Evolutionary conservation across 2,113 vertebrate genomes (phyloP).

Genomic region (Nycticorax nycticorax): DNA sequence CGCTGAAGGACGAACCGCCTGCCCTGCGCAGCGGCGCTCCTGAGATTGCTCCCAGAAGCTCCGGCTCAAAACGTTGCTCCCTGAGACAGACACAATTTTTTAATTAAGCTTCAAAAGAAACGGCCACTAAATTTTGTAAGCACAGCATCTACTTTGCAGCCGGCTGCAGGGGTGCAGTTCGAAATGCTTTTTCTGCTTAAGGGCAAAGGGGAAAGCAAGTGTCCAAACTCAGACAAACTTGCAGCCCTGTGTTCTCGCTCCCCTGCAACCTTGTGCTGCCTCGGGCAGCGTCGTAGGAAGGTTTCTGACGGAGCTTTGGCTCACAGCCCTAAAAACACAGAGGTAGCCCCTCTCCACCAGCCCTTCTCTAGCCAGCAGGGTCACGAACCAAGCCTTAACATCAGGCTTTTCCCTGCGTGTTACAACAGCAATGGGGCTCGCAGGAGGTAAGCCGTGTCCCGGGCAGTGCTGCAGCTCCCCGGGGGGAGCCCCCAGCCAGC

Average conservation of each 20-base stretch:
- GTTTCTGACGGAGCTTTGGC: too few relatives aligned
- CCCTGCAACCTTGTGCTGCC: background rate
- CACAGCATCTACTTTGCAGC: rapidly evolving
- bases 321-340: rapidly evolving
- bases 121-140: too few relatives aligned
- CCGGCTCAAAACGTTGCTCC: too few relatives aligned
- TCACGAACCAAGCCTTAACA: rapidly evolving
- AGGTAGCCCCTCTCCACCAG: background rate
- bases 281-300: too few relatives aligned
- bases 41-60: rapidly evolving
- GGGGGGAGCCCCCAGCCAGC: background rate
- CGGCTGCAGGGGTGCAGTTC: too few relatives aligned
- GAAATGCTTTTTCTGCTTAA: too few relatives aligned
- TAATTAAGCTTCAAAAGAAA: too few relatives aligned
- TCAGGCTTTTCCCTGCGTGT: too few relatives aligned
- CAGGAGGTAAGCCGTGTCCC: too few relatives aligned
- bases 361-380: background rate
- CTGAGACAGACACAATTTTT: rapidly evolving
- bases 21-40: background rate
- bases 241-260: background rate
- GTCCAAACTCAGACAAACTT: background rate
- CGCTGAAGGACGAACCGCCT: background rate
- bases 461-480: too few relatives aligned
- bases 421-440: too few relatives aligned
- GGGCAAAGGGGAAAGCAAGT: background rate